Conservation (phyloP, 2,797 vertebrate species). For the Coccyzus lansbergi region DNA sequence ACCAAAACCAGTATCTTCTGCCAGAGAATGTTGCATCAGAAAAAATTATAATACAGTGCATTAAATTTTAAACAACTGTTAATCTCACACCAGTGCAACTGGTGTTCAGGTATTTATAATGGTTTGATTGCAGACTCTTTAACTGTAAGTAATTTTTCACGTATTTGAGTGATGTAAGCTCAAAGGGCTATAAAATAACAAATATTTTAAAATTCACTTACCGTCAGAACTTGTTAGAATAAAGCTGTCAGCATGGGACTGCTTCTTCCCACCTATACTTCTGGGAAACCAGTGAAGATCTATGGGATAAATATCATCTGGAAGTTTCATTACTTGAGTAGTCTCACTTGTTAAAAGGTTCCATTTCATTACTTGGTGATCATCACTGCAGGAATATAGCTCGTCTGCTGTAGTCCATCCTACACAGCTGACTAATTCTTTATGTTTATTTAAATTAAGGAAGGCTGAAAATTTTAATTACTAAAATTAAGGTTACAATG, state of each 20-base stretch:
- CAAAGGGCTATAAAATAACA: background rate
- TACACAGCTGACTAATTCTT: conserved; percentile 90
- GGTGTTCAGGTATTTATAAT: background rate
- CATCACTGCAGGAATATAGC: conserved; percentile 93
- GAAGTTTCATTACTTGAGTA: conserved; percentile 84
- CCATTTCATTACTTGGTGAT: conserved; percentile 94
- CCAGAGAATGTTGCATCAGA: background rate
- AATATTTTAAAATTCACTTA: conserved; percentile 66
- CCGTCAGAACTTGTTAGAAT: conserved; percentile 95
- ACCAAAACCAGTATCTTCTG: background rate
- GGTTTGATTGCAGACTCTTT: background rate
- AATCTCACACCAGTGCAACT: background rate
- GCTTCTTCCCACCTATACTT: conserved; percentile 88
- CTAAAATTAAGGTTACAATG: background rate
- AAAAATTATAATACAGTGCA: background rate
- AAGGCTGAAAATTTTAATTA: background rate
- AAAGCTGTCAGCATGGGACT: conserved; percentile 88
- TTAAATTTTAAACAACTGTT: background rate
- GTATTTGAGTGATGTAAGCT: background rate
- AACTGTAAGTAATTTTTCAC: background rate
- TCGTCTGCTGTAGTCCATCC: conserved; percentile 95
- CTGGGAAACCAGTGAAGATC: conserved; percentile 96
- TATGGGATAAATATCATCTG: conserved; percentile 90
- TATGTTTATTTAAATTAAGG: conserved; percentile 80
- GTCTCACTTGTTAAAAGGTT: conserved; percentile 91